Conservation (phyloP, 2,797 vertebrate species). For the Tragelaphus eurycerus region DNA sequence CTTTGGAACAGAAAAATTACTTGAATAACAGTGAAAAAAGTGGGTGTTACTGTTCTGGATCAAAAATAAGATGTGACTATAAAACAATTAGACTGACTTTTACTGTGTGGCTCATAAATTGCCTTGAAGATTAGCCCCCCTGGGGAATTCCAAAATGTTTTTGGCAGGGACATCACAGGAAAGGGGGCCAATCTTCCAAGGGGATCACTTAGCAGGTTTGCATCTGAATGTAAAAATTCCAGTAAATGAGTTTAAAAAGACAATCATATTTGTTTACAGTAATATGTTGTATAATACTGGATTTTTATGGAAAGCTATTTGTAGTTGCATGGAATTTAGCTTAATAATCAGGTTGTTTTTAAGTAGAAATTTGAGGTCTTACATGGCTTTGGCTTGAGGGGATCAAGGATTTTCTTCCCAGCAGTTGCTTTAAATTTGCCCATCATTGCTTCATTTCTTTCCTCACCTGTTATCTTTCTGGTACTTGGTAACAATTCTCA, state of each 20-base stretch:
- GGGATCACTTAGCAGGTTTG: not conserved
- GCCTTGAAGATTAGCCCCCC: not conserved
- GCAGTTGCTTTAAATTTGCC: not conserved
- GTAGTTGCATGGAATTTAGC: not conserved
- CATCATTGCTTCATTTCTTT: not conserved
- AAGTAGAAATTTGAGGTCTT: not conserved
- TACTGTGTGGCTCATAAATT: not conserved
- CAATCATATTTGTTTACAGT: not conserved
- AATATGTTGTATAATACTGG: not conserved
- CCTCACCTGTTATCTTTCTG: not conserved
- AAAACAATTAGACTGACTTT: not conserved
- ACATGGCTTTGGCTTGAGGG: not conserved
- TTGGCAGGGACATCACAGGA: not conserved
- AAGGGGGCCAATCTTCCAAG: not conserved
- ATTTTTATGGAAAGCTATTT: not conserved
- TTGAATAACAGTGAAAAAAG: not conserved
- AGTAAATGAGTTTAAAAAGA: not conserved
- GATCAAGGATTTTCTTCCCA: not conserved
- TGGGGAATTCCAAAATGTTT: not conserved
- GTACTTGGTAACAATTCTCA: not conserved
- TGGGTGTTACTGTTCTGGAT: not conserved
- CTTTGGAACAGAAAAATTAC: not conserved
- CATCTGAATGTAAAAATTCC: not conserved
- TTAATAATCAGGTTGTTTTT: not conserved
- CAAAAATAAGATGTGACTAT: not conserved